phyloP scores from a whole-genome alignment of 2,113 vertebrate species.

The Euleptes europaea region DNA sequence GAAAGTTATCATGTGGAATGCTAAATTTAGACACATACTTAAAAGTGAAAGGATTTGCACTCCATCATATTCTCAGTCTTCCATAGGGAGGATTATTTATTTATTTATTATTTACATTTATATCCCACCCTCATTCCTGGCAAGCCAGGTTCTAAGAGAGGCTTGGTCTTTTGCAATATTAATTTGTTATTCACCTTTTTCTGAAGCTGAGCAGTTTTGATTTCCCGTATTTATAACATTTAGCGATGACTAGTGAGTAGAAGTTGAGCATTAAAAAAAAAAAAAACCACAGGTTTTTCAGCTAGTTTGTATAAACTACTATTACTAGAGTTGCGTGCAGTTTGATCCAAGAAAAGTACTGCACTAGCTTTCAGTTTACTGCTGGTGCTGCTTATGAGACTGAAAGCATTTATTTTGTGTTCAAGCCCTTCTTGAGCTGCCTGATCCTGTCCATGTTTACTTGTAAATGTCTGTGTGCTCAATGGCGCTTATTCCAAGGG shows the following conservation, averaged over 20 bases:
- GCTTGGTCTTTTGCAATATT: neutral
- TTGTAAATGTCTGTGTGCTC: neutral
- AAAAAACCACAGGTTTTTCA: neutral
- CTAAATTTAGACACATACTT: neutral
- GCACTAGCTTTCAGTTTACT: neutral
- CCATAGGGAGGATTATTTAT: neutral
- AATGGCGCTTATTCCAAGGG: no score
- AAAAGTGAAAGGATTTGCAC: neutral
- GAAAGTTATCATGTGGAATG: neutral
- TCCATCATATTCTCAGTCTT: neutral
- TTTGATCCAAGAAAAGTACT: fast-evolving
- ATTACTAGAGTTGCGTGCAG: neutral
- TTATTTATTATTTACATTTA: no score
- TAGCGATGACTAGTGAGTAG: no score
- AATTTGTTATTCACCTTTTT: neutral
- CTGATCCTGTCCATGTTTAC: neutral
- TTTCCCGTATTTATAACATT: no score
- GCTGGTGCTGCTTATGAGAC: neutral
- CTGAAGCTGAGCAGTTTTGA: neutral
- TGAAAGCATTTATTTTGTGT: neutral
- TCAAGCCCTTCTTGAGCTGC: neutral
- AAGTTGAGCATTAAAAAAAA: neutral
- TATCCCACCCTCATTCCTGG: no score
- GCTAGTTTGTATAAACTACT: neutral
- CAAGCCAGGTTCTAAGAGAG: no score